These are phyloP conservation scores for Notiomystis cincta DNA, from an alignment of 2,113 vertebrate genomes.

Conservation along the genomic window DNA sequence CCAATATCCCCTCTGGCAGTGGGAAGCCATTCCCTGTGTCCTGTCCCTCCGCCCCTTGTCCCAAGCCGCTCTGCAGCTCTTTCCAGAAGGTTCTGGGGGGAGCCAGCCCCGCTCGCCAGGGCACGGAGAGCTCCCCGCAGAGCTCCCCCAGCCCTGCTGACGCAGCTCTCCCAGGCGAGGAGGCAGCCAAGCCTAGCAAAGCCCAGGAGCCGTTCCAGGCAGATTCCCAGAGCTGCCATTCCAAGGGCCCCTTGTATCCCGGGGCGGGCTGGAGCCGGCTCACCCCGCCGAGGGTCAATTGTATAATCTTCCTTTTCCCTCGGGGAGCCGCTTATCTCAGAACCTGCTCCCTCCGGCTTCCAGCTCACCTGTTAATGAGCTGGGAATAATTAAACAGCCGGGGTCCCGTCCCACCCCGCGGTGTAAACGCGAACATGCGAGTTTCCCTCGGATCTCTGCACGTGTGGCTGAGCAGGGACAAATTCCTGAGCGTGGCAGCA, in stretches of 20 bases:
- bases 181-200: not conserved
- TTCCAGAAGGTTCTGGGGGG: not conserved
- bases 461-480: not conserved
- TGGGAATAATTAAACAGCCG: not conserved
- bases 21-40: not conserved
- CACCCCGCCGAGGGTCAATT: not conserved
- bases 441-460: accelerated
- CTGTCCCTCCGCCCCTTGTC: accelerated
- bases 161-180: not conserved
- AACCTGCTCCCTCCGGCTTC: not conserved
- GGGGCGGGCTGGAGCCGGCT: not conserved
- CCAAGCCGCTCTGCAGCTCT: not conserved
- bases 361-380: not conserved
- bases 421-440: not conserved
- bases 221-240: not conserved
- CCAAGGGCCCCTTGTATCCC: accelerated
- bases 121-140: not conserved
- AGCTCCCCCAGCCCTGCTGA: not conserved
- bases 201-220: not conserved
- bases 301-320: not conserved
- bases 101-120: accelerated
- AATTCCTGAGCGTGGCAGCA: not conserved
- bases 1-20: not conserved
- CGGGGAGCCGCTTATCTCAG: accelerated
- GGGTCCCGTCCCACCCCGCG: not conserved